Evolutionary conservation across 2,113 vertebrate species (phyloP).

Genomic region (Orycteropus afer): DNA sequence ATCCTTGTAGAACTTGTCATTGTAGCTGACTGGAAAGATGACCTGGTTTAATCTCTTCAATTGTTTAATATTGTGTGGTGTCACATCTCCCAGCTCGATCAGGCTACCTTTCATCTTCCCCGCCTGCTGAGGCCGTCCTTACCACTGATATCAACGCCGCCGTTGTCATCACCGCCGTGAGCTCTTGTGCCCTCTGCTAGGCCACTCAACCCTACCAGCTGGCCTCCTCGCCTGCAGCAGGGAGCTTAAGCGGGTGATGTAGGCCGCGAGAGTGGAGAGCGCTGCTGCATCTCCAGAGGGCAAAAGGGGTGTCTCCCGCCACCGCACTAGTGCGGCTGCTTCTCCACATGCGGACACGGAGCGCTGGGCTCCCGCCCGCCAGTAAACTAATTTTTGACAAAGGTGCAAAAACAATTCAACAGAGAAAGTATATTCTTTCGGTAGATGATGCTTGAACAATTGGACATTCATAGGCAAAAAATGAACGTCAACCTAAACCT

Average conservation of each 20-base stretch:
- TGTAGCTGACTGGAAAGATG: no score
- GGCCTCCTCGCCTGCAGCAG: no score
- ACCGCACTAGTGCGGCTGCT: no score
- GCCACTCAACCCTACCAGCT: not conserved
- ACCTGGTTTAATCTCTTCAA: no score
- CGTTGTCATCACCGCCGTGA: no score
- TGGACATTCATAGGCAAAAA: not conserved
- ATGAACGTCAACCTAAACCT: not conserved
- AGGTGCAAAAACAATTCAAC: not conserved
- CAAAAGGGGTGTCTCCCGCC: not conserved
- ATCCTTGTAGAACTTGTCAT: conserved; percentile 99
- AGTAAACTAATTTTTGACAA: no score
- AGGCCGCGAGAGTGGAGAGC: not conserved
- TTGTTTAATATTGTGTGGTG: conserved; percentile 99
- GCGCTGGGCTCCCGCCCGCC: no score
- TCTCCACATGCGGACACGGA: not conserved
- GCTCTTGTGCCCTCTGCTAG: no score
- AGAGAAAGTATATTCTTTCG: not conserved
- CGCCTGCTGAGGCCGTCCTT: no score
- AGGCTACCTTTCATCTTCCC: not conserved
- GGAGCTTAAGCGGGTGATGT: not conserved
- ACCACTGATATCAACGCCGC: no score
- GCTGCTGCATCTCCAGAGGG: no score
- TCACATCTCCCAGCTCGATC: conserved; percentile 99
- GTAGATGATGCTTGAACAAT: not conserved